Percentiles rank a stretch among this genome's conserved stretches.
These are phyloP conservation scores for Coturnix japonica DNA, from an alignment of 2,113 vertebrate species.

Conservation along the genomic window DNA sequence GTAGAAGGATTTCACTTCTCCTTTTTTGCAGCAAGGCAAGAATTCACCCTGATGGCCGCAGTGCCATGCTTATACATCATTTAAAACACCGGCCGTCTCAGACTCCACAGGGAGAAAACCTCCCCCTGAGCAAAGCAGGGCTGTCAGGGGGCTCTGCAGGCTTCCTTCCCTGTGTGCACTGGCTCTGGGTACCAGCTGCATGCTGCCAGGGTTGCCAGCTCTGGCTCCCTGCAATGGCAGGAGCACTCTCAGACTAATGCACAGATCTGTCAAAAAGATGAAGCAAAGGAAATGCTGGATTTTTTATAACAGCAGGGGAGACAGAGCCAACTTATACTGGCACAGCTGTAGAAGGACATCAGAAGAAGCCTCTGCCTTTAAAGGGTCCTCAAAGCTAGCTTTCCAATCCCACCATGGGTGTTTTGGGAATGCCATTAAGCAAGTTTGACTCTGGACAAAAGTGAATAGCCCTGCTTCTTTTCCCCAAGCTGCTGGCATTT, in stretches of 20 bases:
- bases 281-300: neutral
- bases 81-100: neutral
- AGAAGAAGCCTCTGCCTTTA: neutral
- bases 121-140: neutral
- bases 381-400: neutral
- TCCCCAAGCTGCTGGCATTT: constrained; percentile 37
- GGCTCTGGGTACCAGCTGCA: neutral
- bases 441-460: neutral
- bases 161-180: neutral
- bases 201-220: accelerated
- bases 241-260: neutral
- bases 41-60: neutral
- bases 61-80: neutral
- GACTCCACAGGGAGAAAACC: neutral
- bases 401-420: neutral
- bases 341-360: neutral
- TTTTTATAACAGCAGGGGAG: neutral
- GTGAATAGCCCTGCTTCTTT: neutral
- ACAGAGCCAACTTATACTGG: neutral
- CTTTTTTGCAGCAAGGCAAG: neutral
- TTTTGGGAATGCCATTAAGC: neutral
- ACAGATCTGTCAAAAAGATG: neutral
- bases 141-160: neutral
- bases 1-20: constrained; percentile 33
- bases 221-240: neutral